Evolutionary conservation across 2,888 invertebrate genomes (phyloP).

Genomic region (Siphlonurus alternatus): DNA sequence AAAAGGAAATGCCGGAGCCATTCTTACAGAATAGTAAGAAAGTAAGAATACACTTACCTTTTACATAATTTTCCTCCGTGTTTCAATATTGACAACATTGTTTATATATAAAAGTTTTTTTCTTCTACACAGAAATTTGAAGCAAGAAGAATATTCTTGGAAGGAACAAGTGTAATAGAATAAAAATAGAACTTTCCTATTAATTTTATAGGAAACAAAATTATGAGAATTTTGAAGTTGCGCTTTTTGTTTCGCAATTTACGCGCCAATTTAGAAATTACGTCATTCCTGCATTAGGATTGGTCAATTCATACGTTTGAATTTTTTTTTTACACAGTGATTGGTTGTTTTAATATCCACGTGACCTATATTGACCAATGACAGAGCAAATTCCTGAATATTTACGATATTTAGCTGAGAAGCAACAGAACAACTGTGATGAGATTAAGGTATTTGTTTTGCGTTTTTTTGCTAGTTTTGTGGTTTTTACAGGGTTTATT

Average conservation of each 20-base stretch:
- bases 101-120: too few relatives aligned
- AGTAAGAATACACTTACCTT: background rate
- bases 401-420: background rate
- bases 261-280: background rate
- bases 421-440: background rate
- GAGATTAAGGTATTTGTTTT: background rate
- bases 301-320: background rate
- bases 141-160: too few relatives aligned
- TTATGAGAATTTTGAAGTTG: too few relatives aligned
- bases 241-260: background rate
- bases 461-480: background rate
- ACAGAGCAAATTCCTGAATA: background rate
- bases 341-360: background rate
- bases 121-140: too few relatives aligned
- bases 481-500: background rate
- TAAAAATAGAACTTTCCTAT: too few relatives aligned
- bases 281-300: background rate
- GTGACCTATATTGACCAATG: background rate
- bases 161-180: too few relatives aligned
- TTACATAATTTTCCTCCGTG: background rate
- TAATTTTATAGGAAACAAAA: too few relatives aligned
- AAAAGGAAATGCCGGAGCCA: too few relatives aligned
- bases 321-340: background rate
- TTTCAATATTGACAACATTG: background rate
- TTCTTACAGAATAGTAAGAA: too few relatives aligned